phyloP scores from a whole-genome alignment of 2,113 vertebrate genomes.

The Psammodynastes pulverulentus region DNA sequence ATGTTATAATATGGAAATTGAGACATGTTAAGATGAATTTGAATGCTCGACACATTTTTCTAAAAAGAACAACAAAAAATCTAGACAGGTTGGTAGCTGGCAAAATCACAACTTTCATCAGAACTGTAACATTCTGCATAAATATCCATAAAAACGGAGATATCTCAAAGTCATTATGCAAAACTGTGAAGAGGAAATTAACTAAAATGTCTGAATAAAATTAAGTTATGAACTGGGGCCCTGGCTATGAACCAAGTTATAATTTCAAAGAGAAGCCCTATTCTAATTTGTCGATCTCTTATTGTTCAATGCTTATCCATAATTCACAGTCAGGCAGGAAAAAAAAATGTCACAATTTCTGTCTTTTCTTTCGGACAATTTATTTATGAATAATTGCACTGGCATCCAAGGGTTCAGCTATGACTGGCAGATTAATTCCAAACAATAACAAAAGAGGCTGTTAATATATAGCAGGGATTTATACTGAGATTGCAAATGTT shows the following conservation, averaged over 20 bases:
- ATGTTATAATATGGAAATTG: slow-evolving; percentile 14
- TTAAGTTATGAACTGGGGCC: slow-evolving; percentile 70
- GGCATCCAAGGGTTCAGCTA: slow-evolving; percentile 49
- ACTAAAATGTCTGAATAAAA: slow-evolving; percentile 80
- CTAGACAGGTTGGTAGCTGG: slow-evolving; percentile 39
- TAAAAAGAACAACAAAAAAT: slow-evolving; percentile 29
- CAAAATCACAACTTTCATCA: slow-evolving; percentile 54
- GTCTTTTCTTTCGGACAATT: slow-evolving; percentile 54
- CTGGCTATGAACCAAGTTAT: slow-evolving; percentile 72
- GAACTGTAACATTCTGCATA: slow-evolving; percentile 71
- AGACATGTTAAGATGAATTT: slow-evolving; percentile 46
- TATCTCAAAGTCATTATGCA: slow-evolving; percentile 75
- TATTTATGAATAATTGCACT: slow-evolving; percentile 61
- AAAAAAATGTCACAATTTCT: slow-evolving; percentile 55
- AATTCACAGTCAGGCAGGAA: slow-evolving; percentile 58
- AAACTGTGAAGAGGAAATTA: slow-evolving; percentile 79
- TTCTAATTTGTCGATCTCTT: slow-evolving; percentile 56
- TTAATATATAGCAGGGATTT: slow-evolving; percentile 58
- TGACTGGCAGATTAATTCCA: slow-evolving; percentile 59
- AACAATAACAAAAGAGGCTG: slow-evolving; percentile 45
- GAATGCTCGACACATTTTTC: slow-evolving; percentile 40
- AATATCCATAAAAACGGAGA: slow-evolving; percentile 74
- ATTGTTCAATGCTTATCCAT: slow-evolving; percentile 54
- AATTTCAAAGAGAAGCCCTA: slow-evolving; percentile 53
- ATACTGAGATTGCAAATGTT: slow-evolving; percentile 41